Base-by-base conservation (phyloP, 2,888 invertebrate genomes). In the Orchesellides sinensis region DNA sequence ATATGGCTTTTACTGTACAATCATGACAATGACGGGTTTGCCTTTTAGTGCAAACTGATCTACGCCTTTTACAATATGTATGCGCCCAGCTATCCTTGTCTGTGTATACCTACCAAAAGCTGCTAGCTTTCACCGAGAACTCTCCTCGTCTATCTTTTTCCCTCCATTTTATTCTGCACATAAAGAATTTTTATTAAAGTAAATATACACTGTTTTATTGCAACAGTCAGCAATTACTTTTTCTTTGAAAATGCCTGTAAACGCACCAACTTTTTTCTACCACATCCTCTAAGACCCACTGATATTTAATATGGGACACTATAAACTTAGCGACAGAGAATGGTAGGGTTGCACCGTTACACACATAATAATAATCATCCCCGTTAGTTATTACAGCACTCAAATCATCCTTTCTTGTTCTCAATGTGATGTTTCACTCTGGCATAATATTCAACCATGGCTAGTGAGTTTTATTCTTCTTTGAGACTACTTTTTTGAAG, bases 211-310 rank as follows among this genome's bases (percentile, higher is more conserved):
- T 66, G 25, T 75, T 75, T 75, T 75, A 75, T 75, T 66, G 75
- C 75, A 65, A 75, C 75, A 56, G 66, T 45, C 52, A 52, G 74
- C 74, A 74, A 74, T 74, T 74, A 74, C 74, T 75, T 75, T 73
- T 73, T 29, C 27, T 25, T 12, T 72, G 35, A 27, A 59, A 45
- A 45, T 45, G 23, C 12, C 10, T 8, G 27, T 29, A 21, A 29
- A 49, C 27, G n/a, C 65, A 52, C 14, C n/a, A n/a, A n/a, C n/a
- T n/a, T n/a, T n/a, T n/a, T n/a, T n/a, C n/a, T n/a, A 25, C 3
- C 10, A 59, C 25, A 10, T 14, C 25, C 27, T 23, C 8, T 10
- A 59, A 10, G 10, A 21, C 56, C 6, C 56, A 23, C 5, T 23
- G 21, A 6, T 12, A 21, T 23, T n/a, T 6, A 10, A 8, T 49